Percentiles rank a stretch among this genome's conserved stretches.
phyloP scores from a whole-genome alignment of 2,797 vertebrate species.

The Micropoecilia bifurca region DNA sequence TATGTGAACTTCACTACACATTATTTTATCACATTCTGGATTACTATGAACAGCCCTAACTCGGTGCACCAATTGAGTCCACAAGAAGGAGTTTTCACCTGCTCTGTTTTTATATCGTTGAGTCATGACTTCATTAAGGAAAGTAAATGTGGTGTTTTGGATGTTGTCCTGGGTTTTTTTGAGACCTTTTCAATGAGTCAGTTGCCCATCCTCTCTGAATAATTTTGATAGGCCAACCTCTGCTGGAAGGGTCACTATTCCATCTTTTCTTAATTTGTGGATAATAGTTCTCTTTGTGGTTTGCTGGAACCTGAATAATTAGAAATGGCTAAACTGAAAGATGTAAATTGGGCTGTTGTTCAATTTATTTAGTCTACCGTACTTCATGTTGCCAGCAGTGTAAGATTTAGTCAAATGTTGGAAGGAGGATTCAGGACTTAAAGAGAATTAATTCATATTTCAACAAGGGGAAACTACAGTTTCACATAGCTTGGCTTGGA shows the following conservation, averaged over 20 bases:
- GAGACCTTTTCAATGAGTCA: not conserved
- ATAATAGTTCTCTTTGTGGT: not conserved
- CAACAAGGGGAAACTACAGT: not conserved
- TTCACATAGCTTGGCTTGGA: not conserved
- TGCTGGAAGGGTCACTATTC: not conserved
- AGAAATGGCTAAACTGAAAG: not conserved
- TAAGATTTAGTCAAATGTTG: not conserved
- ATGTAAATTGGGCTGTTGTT: not conserved
- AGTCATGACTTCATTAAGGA: not conserved
- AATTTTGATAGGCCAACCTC: not conserved
- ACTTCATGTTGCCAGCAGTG: not conserved
- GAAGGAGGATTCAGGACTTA: not conserved
- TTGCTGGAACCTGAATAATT: not conserved
- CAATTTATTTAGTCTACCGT: not conserved
- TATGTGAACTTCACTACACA: too few relatives aligned
- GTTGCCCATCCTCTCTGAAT: not conserved
- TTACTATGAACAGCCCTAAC: not conserved
- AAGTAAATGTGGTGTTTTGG: not conserved
- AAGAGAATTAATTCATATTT: not conserved
- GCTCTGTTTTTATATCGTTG: not conserved
- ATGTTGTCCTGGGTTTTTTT: not conserved
- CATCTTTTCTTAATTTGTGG: not conserved
- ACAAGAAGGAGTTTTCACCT: not conserved
- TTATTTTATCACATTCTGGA: not conserved
- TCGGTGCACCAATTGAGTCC: not conserved